Percentiles rank a stretch among this genome's conserved stretches.
phyloP scores from a whole-genome alignment of 2,888 invertebrate genomes.

The Mantis religiosa region DNA sequence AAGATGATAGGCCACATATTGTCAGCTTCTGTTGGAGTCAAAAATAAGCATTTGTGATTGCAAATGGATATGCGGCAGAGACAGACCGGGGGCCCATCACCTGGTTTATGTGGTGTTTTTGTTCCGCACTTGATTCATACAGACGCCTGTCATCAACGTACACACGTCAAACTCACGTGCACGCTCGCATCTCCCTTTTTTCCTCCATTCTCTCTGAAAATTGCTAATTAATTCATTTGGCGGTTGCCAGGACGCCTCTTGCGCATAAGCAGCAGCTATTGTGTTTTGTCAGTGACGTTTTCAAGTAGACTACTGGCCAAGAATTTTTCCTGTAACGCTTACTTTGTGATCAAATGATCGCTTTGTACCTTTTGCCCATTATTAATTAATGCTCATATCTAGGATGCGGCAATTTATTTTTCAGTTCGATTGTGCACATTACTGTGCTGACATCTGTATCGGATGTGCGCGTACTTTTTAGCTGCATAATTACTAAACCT shows the following conservation, averaged over 20 bases:
- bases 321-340: slow-evolving; percentile 3
- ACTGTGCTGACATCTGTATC: neutral
- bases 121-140: slow-evolving; percentile 6
- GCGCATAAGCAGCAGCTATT: neutral
- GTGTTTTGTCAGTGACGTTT: neutral
- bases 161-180: neutral
- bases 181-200: neutral
- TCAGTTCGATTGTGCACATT: neutral
- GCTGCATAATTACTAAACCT: neutral
- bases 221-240: slow-evolving; percentile 13
- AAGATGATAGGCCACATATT: no score
- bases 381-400: neutral
- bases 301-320: neutral
- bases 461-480: neutral
- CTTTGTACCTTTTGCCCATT: neutral
- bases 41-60: no score
- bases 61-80: no score
- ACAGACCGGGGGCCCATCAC: no score
- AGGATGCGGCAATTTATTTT: neutral
- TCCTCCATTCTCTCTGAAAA: neutral
- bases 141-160: slow-evolving; percentile 1
- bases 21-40: no score
- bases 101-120: no score
- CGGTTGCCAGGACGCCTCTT: neutral
- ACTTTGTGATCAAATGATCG: neutral